Evolutionary conservation across 2,888 invertebrate genomes (phyloP).

Genomic region (Molanna angustata): DNA sequence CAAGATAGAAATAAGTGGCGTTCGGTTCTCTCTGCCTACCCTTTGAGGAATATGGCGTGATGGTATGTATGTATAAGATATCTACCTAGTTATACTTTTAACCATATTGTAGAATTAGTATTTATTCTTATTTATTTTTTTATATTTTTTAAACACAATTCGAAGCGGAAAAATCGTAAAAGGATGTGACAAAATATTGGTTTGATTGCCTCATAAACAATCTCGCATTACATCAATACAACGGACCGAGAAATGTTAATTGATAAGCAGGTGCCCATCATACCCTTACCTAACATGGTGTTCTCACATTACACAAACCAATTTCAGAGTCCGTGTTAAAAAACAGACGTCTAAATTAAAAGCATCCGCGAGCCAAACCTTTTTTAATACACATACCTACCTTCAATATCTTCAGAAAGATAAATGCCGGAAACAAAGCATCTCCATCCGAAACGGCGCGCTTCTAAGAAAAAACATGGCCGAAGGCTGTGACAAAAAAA

Average conservation of each 20-base stretch:
- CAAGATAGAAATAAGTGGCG: too few relatives aligned
- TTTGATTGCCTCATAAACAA: conserved; percentile 24
- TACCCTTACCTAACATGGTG: too few relatives aligned
- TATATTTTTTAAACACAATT: too few relatives aligned
- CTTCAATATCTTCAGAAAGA: conserved; percentile 15
- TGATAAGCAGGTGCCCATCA: conserved; percentile 30
- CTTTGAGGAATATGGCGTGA: too few relatives aligned
- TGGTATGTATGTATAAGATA: too few relatives aligned
- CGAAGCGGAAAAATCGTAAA: too few relatives aligned
- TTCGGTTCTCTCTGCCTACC: too few relatives aligned
- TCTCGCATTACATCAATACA: conserved; percentile 26
- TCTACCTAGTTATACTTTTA: too few relatives aligned
- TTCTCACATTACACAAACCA: conserved; percentile 24
- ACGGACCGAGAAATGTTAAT: conserved; percentile 25
- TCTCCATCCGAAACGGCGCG: conserved; percentile 18
- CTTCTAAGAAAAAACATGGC: conserved; percentile 24
- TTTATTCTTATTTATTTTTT: too few relatives aligned
- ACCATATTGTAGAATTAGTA: too few relatives aligned
- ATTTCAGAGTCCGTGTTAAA: conserved; percentile 20
- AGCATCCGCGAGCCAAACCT: conserved; percentile 18
- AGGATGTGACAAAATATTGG: conserved; percentile 29
- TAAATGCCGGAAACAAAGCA: conserved; percentile 28
- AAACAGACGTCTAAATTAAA: conserved; percentile 31
- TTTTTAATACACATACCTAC: conserved; percentile 14
- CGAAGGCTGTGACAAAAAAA: conserved; percentile 11